Evolutionary conservation across 2,888 invertebrate species (phyloP), one percentile per base, ranked within the genome.

Genomic region (Acrobasis consociella): DNA sequence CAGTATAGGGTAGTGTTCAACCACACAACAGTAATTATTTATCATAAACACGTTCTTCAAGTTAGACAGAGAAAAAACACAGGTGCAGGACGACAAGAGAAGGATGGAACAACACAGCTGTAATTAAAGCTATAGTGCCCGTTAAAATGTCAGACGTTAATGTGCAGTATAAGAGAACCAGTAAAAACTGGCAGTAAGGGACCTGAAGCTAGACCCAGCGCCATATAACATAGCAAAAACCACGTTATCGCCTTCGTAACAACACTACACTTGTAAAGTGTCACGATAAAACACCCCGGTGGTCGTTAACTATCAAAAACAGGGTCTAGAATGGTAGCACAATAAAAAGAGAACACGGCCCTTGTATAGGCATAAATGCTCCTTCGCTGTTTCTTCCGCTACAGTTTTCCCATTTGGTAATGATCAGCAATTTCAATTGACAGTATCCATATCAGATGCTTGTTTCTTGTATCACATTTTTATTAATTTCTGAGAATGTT

Each of bases 61-160:
- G 62, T 49, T 68, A 69, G 67, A 65, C 65, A 73, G 73, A 82
- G 70, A 71, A 73, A 70, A 77, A 80, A 66, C 65, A 68, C 70
- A 69, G 51, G 67, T 64, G 68, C 65, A 55, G 58, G 64, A 69
- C 52, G 60, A 69, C 53, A 66, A 68, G 74, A 81, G 69, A 80
- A 76, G 69, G 75, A 82, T 63, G 64, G 66, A 65, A 64, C 61
- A 63, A 70, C 65, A 60, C 70, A 74, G 70, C 69, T 69, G 71
- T 80, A 86, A 87, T 87, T 84, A 85, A 72, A 72, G 74, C 71
- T 70, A 73, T 76, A 78, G 75, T 75, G 78, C 73, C 76, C 78
- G 83, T 85, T 87, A 79, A 87, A 89, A 89, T 90, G 86, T 83
- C 87, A 85, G 75, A 77, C 76, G 73, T 77, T 79, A 84, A 77